phyloP scores from a whole-genome alignment of 2,113 vertebrate species.

The Aspiorhynchus laticeps region DNA sequence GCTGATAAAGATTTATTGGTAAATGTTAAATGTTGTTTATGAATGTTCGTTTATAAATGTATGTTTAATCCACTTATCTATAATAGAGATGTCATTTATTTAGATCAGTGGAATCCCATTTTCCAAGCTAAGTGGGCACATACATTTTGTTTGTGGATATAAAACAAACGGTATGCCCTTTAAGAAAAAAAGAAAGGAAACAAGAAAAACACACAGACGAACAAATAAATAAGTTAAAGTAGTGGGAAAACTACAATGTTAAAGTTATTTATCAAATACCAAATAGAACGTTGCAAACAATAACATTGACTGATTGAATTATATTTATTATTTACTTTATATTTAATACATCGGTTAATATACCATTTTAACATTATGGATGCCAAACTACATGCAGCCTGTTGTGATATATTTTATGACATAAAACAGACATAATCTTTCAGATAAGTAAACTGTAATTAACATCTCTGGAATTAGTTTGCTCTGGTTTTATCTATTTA shows the following conservation, averaged over 20 bases:
- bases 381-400: not conserved
- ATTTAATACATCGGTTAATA: not conserved
- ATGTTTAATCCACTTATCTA: too few relatives aligned
- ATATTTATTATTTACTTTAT: not conserved
- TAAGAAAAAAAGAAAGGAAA: not conserved
- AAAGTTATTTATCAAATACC: too few relatives aligned
- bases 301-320: too few relatives aligned
- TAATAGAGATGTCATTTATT: too few relatives aligned
- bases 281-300: too few relatives aligned
- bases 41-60: not conserved
- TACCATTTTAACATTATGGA: not conserved
- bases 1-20: not conserved
- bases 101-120: not conserved
- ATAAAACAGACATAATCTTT: not conserved
- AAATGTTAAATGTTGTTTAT: not conserved
- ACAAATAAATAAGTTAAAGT: not conserved
- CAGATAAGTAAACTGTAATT: not conserved
- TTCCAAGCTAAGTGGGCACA: not conserved
- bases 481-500: not conserved
- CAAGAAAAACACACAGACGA: not conserved
- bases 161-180: not conserved
- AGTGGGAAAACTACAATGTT: not conserved
- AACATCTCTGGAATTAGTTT: not conserved
- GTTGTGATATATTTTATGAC: not conserved
- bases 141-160: not conserved